Evolutionary conservation across 1,140 invertebrate genomes (phyloP).

Genomic region (Drepana arcuata): DNA sequence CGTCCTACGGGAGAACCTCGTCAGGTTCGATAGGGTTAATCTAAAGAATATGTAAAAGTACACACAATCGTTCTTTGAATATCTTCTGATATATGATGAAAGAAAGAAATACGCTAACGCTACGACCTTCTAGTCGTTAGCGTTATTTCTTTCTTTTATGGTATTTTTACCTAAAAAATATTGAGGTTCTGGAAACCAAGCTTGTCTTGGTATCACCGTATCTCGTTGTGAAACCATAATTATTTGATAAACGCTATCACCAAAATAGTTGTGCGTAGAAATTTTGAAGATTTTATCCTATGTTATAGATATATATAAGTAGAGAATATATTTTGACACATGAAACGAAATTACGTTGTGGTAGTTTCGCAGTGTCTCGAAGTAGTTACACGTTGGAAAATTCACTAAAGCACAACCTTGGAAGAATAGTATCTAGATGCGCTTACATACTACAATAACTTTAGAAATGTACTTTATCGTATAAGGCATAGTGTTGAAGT

Average conservation of each 20-base stretch:
- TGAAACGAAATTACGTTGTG: constrained; percentile 23
- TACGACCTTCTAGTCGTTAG: no score
- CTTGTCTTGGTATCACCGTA: no score
- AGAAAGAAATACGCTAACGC: no score
- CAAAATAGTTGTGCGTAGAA: constrained; percentile 64
- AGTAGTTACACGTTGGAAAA: constrained; percentile 50
- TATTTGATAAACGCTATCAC: constrained; percentile 26
- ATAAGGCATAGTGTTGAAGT: constrained; percentile 68
- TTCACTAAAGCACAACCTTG: constrained; percentile 70
- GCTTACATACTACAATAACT: constrained; percentile 59
- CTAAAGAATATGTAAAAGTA: no score
- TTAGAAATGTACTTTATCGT: constrained; percentile 53
- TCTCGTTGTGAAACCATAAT: background rate
- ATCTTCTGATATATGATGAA: no score
- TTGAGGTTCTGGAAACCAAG: no score
- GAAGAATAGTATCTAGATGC: constrained; percentile 68
- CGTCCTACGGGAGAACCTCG: no score
- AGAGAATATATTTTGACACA: constrained; percentile 6
- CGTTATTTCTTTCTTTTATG: no score
- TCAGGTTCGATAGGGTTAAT: no score
- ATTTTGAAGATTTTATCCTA: constrained; percentile 31
- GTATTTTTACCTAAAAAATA: no score
- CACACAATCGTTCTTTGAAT: no score
- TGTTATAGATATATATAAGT: background rate
- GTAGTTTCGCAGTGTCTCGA: constrained; percentile 25